Conservation (phyloP, 2,797 vertebrate species). For the Leptatherina wallacei region DNA sequence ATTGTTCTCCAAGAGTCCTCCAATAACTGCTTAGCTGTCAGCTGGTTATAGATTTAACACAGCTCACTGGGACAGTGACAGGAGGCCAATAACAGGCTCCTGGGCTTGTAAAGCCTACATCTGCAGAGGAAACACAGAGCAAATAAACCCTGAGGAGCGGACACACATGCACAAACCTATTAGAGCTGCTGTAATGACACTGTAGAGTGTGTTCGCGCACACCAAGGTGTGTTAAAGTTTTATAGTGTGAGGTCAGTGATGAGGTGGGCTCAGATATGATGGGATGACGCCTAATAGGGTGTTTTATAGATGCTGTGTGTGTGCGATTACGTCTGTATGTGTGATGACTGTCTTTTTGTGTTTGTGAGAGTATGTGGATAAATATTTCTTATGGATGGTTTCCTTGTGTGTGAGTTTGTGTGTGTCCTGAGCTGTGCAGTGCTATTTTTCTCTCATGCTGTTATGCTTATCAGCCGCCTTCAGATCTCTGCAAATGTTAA, state of each 20-base stretch:
- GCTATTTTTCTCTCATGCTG: constrained; percentile 37
- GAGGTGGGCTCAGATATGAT: constrained; percentile 79
- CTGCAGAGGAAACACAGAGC: constrained; percentile 74
- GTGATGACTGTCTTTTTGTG: constrained; percentile 38
- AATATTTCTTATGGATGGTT: constrained; percentile 42
- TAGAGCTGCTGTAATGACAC: constrained; percentile 74
- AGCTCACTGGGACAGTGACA: constrained; percentile 74
- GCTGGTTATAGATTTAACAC: constrained; percentile 76
- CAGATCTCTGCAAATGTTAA: constrained; percentile 63
- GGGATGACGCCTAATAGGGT: constrained; percentile 76
- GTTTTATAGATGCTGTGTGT: constrained; percentile 69
- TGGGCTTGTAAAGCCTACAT: constrained; percentile 79
- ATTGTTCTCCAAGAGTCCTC: constrained; percentile 68
- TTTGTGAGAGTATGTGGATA: constrained; percentile 39
- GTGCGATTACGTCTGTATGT: constrained; percentile 48
- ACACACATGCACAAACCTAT: constrained; percentile 69
- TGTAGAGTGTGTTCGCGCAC: constrained; percentile 62
- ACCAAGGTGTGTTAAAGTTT: constrained; percentile 80
- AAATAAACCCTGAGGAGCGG: constrained; percentile 75
- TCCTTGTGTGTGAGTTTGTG: constrained; percentile 19
- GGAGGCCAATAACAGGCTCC: constrained; percentile 76
- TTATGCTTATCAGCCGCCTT: constrained; percentile 58
- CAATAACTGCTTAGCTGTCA: constrained; percentile 75
- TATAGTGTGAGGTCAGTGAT: constrained; percentile 80
- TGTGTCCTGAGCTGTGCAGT: constrained; percentile 23